A percentile compares a stretch with the other conserved stretches of the same genome.
Evolutionary conservation across 1,140 invertebrate species (phyloP).

Genomic region (Euschistus heros): DNA sequence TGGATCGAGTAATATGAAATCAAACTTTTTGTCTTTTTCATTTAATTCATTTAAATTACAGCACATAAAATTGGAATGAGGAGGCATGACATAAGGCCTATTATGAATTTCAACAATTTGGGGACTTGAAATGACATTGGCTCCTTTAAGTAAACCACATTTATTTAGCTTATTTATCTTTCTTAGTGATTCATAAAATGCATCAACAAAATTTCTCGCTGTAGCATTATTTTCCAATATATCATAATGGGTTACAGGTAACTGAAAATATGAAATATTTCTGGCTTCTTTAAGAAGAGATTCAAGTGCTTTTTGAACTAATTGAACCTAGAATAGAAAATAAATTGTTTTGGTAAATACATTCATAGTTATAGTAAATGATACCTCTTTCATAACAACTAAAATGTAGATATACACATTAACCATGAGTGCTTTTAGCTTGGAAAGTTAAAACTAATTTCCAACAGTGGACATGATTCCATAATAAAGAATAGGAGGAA

Average conservation of each 20-base stretch:
- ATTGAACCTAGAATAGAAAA: constrained; percentile 19
- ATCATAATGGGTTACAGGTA: constrained; percentile 9
- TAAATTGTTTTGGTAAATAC: background rate
- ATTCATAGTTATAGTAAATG: background rate
- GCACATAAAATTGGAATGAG: constrained; percentile 40
- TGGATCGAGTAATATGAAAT: constrained; percentile 79
- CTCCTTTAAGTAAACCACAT: constrained; percentile 13
- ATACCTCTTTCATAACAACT: background rate
- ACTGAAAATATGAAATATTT: constrained; percentile 7
- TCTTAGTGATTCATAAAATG: background rate
- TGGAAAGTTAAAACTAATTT: too few species aligned
- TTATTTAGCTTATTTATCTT: background rate
- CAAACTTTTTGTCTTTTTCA: constrained; percentile 43
- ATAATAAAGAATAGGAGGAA: too few species aligned
- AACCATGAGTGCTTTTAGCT: too few species aligned
- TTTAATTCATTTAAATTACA: constrained; percentile 38
- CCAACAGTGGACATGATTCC: too few species aligned
- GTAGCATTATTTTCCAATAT: constrained; percentile 22
- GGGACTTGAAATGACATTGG: constrained; percentile 20
- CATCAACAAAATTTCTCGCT: constrained; percentile 17
- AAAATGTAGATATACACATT: too few species aligned
- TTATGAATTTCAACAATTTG: constrained; percentile 19
- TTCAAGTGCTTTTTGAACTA: constrained; percentile 16
- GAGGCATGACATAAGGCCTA: constrained; percentile 34
- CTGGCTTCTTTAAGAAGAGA: constrained; percentile 11